Evolutionary conservation across 2,797 vertebrate species (phyloP).

Genomic region (Acrocephalus scirpaceus): DNA sequence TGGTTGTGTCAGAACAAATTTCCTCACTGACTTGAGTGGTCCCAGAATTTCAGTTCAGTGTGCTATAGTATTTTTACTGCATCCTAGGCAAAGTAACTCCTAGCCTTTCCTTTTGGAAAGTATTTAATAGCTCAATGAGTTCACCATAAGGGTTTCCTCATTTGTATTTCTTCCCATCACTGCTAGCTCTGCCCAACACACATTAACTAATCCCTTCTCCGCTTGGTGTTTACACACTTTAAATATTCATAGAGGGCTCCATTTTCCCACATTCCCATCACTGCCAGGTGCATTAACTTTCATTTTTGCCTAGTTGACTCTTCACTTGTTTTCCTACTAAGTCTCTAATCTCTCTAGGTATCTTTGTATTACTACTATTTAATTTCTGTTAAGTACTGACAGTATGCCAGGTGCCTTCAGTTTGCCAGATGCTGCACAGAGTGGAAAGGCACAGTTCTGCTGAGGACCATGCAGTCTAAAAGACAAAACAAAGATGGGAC

Average conservation of each 20-base stretch:
- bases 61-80: background rate
- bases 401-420: slow-evolving; percentile 1
- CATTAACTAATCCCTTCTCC: slow-evolving; percentile 49
- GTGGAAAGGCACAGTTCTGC: background rate
- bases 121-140: slow-evolving; percentile 39
- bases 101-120: slow-evolving; percentile 22
- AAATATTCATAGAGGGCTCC: slow-evolving; percentile 29
- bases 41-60: slow-evolving; percentile 1
- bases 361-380: slow-evolving; percentile 51
- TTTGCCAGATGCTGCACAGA: slow-evolving; percentile 12
- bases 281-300: slow-evolving; percentile 17
- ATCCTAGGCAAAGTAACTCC: background rate
- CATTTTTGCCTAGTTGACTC: slow-evolving; percentile 30
- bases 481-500: background rate
- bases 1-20: background rate
- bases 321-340: background rate
- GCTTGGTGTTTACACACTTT: slow-evolving; percentile 39
- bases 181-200: background rate
- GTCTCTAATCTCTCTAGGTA: slow-evolving; percentile 51
- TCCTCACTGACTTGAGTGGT: background rate
- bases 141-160: background rate
- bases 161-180: slow-evolving; percentile 31
- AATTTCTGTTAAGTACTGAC: slow-evolving; percentile 54
- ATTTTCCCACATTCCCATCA: background rate
- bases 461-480: background rate